Evolutionary conservation across 2,888 invertebrate genomes (phyloP).

Genomic region (Hofmannophila pseudospretella): DNA sequence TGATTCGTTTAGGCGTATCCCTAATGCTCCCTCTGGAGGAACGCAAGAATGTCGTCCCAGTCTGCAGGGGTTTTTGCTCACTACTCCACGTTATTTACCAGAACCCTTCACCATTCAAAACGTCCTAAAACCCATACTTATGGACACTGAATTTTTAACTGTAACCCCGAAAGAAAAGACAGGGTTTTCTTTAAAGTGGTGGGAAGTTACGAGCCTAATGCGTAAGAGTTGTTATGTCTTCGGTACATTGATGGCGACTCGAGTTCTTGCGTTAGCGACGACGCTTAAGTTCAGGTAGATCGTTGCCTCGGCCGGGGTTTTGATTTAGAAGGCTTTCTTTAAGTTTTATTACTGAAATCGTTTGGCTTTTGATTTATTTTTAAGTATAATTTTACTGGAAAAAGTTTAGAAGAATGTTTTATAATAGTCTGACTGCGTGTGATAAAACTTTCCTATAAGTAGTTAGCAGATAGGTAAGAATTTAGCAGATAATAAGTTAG

Average conservation of each 20-base stretch:
- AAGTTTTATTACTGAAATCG: too few relatives aligned
- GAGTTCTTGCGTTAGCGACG: slow-evolving; percentile 30
- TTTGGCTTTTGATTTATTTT: too few relatives aligned
- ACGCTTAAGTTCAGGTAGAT: slow-evolving; percentile 29
- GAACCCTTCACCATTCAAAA: slow-evolving; percentile 10
- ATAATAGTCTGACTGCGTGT: too few relatives aligned
- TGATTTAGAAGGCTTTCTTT: slow-evolving; percentile 19
- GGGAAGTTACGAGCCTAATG: not conserved
- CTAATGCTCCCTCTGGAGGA: slow-evolving; percentile 44
- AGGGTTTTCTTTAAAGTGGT: not conserved
- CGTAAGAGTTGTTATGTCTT: slow-evolving; percentile 2
- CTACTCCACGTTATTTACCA: slow-evolving; percentile 59
- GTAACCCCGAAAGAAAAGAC: not conserved
- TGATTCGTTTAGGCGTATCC: slow-evolving; percentile 41
- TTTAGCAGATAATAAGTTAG: too few relatives aligned
- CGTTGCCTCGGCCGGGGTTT: slow-evolving; percentile 17
- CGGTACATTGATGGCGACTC: slow-evolving; percentile 32
- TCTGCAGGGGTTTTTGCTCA: slow-evolving; percentile 64
- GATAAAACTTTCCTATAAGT: too few relatives aligned
- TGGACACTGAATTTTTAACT: slow-evolving; percentile 4
- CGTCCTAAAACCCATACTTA: slow-evolving; percentile 8
- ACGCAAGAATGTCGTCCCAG: slow-evolving; percentile 58
- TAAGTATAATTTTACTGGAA: too few relatives aligned
- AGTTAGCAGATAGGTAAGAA: too few relatives aligned
- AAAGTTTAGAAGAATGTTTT: too few relatives aligned